These are phyloP conservation scores for Sialis lutaria DNA, from an alignment of 2,888 invertebrate species.

Conservation along the genomic window DNA sequence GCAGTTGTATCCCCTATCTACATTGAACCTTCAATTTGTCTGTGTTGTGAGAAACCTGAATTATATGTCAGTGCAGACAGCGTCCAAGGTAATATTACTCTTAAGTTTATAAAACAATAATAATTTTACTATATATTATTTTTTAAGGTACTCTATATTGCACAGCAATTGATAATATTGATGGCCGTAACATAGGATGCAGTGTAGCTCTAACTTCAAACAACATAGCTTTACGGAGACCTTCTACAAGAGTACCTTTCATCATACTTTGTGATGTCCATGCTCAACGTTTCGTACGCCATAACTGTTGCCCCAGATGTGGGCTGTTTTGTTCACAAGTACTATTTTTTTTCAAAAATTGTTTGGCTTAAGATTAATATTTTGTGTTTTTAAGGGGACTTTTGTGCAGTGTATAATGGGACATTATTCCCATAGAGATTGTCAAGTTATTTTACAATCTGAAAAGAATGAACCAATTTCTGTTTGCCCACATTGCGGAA, in stretches of 20 bases:
- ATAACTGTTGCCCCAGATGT: slow-evolving; percentile 83
- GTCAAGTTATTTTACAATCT: slow-evolving; percentile 23
- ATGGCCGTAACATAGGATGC: slow-evolving; percentile 61
- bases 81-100: slow-evolving; percentile 13
- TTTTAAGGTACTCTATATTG: slow-evolving; percentile 42
- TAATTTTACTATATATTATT: too few species aligned
- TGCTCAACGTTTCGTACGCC: slow-evolving; percentile 50
- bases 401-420: slow-evolving; percentile 63
- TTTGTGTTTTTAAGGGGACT: slow-evolving; percentile 38
- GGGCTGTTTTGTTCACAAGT: slow-evolving; percentile 82
- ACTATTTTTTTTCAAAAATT: slow-evolving; percentile 7
- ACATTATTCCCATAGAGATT: slow-evolving; percentile 73
- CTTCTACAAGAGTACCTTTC: slow-evolving; percentile 61
- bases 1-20: slow-evolving; percentile 13
- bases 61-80: slow-evolving; percentile 13
- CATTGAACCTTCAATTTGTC: slow-evolving; percentile 17
- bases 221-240: slow-evolving; percentile 41
- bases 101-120: background rate
- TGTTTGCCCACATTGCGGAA: slow-evolving; percentile 62
- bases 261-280: slow-evolving; percentile 66
- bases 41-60: slow-evolving; percentile 18
- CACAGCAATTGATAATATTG: slow-evolving; percentile 59
- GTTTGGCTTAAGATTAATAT: background rate
- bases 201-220: slow-evolving; percentile 44
- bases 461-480: background rate